phyloP scores from a whole-genome alignment of 2,888 invertebrate genomes.

The Megastigmus dorsalis region DNA sequence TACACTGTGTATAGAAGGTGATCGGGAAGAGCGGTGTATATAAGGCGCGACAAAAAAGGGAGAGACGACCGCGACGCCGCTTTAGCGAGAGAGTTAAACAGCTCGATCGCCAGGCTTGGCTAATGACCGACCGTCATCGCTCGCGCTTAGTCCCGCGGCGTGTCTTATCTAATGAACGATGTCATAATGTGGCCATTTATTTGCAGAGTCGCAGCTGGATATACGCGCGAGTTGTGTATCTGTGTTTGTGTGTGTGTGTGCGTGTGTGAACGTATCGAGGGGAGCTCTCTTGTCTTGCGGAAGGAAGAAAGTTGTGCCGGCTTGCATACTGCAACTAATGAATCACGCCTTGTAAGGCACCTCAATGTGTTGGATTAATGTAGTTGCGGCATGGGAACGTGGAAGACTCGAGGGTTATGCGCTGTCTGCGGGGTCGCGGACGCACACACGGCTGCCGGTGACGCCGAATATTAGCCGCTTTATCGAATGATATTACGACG shows the following conservation, averaged over 20 bases:
- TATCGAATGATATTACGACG: too few relatives aligned
- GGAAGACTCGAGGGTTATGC: too few relatives aligned
- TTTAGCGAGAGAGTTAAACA: neutral
- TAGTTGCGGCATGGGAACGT: too few relatives aligned
- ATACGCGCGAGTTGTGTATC: too few relatives aligned
- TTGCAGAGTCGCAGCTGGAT: neutral
- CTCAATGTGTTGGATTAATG: too few relatives aligned
- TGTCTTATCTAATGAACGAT: constrained; percentile 33
- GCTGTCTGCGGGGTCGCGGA: too few relatives aligned
- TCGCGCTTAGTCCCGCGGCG: neutral
- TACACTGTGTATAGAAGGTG: neutral
- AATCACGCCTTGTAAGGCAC: too few relatives aligned
- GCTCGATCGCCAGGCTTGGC: neutral
- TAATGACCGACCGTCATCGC: constrained; percentile 27
- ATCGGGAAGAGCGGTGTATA: constrained; percentile 1
- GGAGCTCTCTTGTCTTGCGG: constrained; percentile 4
- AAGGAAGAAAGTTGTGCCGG: constrained; percentile 19
- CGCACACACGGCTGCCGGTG: too few relatives aligned
- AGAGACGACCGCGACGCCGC: neutral
- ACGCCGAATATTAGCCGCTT: too few relatives aligned
- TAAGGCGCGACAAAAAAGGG: neutral
- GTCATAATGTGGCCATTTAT: constrained; percentile 14
- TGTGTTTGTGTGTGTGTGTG: too few relatives aligned
- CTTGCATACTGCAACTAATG: too few relatives aligned
- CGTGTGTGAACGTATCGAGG: neutral